Conservation (phyloP, 2,113 vertebrate species). For the Rhagologus leucostigma region DNA sequence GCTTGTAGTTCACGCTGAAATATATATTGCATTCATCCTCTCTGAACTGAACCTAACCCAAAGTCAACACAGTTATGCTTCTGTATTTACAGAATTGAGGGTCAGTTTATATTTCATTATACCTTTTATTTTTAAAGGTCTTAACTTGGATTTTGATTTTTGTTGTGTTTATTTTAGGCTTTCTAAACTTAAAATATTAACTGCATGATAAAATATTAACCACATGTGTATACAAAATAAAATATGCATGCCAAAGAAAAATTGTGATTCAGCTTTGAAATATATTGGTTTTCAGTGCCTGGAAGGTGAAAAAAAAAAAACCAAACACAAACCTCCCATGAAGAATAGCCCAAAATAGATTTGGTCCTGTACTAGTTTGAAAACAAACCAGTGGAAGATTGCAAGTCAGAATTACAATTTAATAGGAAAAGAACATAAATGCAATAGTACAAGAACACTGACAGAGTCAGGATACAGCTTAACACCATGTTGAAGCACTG, state of each 20-base stretch:
- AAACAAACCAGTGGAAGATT: too few species aligned
- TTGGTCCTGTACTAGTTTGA: neutral
- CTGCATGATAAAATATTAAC: neutral
- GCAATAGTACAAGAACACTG: too few species aligned
- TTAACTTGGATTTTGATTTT: constrained; percentile 19
- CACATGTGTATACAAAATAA: neutral
- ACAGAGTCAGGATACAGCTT: too few species aligned
- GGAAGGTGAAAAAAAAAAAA: neutral
- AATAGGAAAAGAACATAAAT: too few species aligned
- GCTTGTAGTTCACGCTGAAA: constrained; percentile 21
- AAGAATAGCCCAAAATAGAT: neutral
- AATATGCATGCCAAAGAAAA: constrained; percentile 13
- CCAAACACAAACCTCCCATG: neutral
- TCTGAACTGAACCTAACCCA: constrained; percentile 41
- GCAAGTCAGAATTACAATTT: too few species aligned
- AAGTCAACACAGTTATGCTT: constrained; percentile 41
- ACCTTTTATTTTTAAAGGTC: constrained; percentile 49
- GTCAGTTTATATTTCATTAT: constrained; percentile 40
- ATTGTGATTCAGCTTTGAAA: neutral
- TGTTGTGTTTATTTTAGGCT: constrained; percentile 18
- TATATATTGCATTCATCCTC: constrained; percentile 34
- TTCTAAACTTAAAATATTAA: constrained; percentile 53
- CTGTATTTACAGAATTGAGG: constrained; percentile 43
- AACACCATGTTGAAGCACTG: too few species aligned
- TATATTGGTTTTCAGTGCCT: neutral